Evolutionary conservation across 2,797 vertebrate genomes (phyloP), one percentile per base, ranked within the genome.

Genomic region (Microctenopoma lineatum): DNA sequence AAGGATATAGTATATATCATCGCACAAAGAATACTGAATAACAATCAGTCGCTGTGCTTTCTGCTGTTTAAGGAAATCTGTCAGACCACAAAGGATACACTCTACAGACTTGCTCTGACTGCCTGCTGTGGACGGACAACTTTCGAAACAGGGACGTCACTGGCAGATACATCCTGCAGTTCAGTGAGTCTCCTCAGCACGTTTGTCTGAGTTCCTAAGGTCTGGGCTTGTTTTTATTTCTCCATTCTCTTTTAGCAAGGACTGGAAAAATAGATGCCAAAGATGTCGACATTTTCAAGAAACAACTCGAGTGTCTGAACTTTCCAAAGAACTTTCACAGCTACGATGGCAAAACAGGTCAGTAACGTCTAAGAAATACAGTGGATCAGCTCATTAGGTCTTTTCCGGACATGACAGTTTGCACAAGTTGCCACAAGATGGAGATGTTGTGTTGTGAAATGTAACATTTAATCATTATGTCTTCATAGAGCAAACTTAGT

Each of bases 81-180:
- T 91, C 87, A 3, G 85, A 89, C 38, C 91, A 92, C 78, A 93
- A 92, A 77, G 92, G 92, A 34, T 81, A 90, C 8, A 64, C 91
- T 21, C 81, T 93, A 9, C 83, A 85, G 81, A 91, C 90, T 0
- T 92, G 90, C 74, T 47, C 88, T 0, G 81, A 87, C 84, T 92
- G 90, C 53, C 87, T 93, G 68, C 87, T 93, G 68, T 93, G 92
- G 92, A 91, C 88, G 0, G 92, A 91, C 79, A 89, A 82, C 38
- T 92, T 92, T 46, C 73, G 86, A 44, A 92, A 93, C 1, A 57
- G 67, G 45, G 92, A 90, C 3, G 9, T 83, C 44, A 86, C 77
- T 0, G 90, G 91, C 3, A 77, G 92, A 84, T 91, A 79, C 84
- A 73, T 93, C 69, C 52, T 93, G 77, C 90, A 71, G 75, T 92